Evolutionary conservation across 2,888 invertebrate species (phyloP).

Genomic region (Selenia dentaria): DNA sequence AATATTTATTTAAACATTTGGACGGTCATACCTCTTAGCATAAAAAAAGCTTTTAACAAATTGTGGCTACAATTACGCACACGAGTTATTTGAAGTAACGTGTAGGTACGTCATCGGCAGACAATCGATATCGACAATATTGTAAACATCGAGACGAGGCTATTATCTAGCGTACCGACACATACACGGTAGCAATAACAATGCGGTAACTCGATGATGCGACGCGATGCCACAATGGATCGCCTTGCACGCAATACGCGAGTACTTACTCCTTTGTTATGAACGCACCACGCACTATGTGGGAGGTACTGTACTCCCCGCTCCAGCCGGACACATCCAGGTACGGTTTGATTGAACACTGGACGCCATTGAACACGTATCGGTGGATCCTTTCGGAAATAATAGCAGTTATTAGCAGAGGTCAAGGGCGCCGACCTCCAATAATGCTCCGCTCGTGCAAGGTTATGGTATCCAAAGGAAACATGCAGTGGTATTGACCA

Average conservation of each 20-base stretch:
- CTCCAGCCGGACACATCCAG: neutral
- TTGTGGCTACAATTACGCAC: no score
- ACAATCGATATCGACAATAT: conserved; percentile 4
- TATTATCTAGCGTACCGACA: neutral
- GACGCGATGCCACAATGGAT: neutral
- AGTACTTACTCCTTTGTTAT: neutral
- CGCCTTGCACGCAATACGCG: neutral
- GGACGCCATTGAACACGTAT: neutral
- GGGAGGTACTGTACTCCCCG: no score
- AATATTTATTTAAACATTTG: no score
- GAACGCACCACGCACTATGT: neutral
- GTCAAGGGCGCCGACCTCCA: no score
- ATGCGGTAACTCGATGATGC: conserved; percentile 6
- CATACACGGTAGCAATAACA: conserved; percentile 1
- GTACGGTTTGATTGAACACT: neutral
- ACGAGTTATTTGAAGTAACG: neutral
- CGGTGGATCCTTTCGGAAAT: neutral
- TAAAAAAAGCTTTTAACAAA: no score
- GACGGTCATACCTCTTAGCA: no score
- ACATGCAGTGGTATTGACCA: no score
- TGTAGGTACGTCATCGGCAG: neutral
- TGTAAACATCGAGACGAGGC: conserved; percentile 10
- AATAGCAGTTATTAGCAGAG: no score
- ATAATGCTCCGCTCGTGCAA: no score
- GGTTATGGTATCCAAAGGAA: no score